These are phyloP conservation scores for Sorex fumeus DNA, from an alignment of 2,113 vertebrate species.

Conservation along the genomic window DNA sequence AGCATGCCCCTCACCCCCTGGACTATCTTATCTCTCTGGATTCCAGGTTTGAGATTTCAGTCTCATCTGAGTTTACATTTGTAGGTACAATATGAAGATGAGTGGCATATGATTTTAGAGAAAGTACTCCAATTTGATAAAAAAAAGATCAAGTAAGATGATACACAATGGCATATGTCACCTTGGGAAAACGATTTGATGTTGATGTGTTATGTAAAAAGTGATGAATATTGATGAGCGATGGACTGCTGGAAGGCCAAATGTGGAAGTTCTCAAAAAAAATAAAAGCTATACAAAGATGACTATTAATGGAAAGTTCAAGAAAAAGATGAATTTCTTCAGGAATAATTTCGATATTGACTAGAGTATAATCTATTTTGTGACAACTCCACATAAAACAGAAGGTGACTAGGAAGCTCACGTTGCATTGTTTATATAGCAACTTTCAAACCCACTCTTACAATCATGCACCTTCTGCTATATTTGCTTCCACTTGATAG, in stretches of 20 bases:
- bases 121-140: background rate
- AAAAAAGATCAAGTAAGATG: background rate
- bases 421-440: constrained; percentile 56
- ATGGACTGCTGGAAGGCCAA: constrained; percentile 32
- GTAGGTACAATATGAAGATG: background rate
- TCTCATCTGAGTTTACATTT: background rate
- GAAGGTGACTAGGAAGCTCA: constrained; percentile 65
- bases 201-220: constrained; percentile 28
- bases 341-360: constrained; percentile 67
- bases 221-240: constrained; percentile 34
- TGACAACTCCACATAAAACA: background rate
- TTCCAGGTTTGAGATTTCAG: constrained; percentile 25
- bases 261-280: constrained; percentile 54
- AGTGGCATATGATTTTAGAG: background rate
- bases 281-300: constrained; percentile 68
- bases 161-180: background rate
- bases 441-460: constrained; percentile 71
- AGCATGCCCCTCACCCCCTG: no score
- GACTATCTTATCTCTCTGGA: background rate
- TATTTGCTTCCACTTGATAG: constrained; percentile 66
- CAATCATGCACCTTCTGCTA: constrained; percentile 64
- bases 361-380: constrained; percentile 56
- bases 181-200: constrained; percentile 53
- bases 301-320: constrained; percentile 68
- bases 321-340: constrained; percentile 57